These are phyloP conservation scores for Diceros bicornis DNA, from an alignment of 2,797 vertebrate genomes.

Conservation along the genomic window DNA sequence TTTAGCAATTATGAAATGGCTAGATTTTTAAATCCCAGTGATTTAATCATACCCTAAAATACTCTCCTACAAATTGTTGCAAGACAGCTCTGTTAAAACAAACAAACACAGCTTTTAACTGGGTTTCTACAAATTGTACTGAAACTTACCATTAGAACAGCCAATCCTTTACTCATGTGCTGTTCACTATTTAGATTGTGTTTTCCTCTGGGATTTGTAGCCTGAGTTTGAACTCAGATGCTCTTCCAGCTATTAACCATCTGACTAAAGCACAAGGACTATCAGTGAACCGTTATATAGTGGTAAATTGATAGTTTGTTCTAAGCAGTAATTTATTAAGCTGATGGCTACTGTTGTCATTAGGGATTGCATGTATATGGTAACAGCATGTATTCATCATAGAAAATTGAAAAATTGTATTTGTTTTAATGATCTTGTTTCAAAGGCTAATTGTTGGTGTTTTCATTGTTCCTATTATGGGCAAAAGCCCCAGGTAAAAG, in stretches of 20 bases:
- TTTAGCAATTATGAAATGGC: neutral
- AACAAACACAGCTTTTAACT: neutral
- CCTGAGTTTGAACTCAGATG: conserved; percentile 33
- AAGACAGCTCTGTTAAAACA: neutral
- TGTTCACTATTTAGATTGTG: neutral
- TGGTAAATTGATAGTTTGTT: neutral
- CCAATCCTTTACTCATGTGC: neutral
- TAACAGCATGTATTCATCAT: neutral
- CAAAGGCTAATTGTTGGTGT: neutral
- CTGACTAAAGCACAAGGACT: neutral
- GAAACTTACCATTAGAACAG: neutral
- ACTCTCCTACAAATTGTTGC: conserved; percentile 2
- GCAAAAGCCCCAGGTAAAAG: neutral
- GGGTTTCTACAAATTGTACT: neutral
- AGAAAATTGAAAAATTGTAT: neutral
- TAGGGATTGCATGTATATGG: neutral
- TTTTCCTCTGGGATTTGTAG: neutral
- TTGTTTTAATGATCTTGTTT: conserved; percentile 47
- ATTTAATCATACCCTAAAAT: conserved; percentile 9
- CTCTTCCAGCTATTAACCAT: neutral
- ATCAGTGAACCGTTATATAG: neutral
- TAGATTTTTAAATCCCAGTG: conserved; percentile 48
- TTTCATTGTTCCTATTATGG: neutral
- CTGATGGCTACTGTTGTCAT: neutral
- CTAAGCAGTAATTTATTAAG: neutral